phyloP scores from a whole-genome alignment of 2,113 vertebrate species.

The Dipodomys merriami region DNA sequence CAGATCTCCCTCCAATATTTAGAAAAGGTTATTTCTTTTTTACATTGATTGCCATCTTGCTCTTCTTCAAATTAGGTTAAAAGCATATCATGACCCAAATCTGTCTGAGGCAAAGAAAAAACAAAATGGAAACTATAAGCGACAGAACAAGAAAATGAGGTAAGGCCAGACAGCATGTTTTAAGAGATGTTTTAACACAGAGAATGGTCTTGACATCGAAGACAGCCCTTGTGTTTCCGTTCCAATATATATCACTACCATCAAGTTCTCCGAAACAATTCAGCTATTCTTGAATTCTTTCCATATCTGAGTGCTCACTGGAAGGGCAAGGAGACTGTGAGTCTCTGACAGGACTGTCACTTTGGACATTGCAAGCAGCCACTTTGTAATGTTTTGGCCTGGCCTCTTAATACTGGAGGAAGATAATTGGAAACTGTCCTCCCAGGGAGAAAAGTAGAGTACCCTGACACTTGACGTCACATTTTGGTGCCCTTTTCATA shows the following conservation, averaged over 20 bases:
- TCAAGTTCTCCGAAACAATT: background rate
- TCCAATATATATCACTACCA: background rate
- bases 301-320: background rate
- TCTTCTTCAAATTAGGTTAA: background rate
- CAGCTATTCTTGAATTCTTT: background rate
- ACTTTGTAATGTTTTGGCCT: background rate
- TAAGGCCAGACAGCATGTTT: background rate
- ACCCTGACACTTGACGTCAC: constrained; percentile 57
- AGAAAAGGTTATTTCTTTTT: constrained; percentile 2
- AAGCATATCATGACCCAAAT: background rate
- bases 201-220: background rate
- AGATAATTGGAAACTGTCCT: constrained; percentile 38
- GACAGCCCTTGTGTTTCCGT: fast-evolving
- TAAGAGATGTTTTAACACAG: background rate
- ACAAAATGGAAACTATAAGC: background rate
- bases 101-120: background rate
- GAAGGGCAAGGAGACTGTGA: background rate
- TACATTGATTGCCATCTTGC: background rate
- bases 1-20: background rate
- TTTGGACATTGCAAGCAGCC: background rate
- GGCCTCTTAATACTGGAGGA: background rate
- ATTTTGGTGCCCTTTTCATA: constrained; percentile 47
- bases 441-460: background rate
- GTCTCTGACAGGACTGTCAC: constrained; percentile 16
- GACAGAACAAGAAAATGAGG: constrained; percentile 14